A percentile compares a stretch with the other conserved stretches of the same genome.
Evolutionary conservation across 2,888 invertebrate species (phyloP).

Genomic region (Agriopis leucophaearia): DNA sequence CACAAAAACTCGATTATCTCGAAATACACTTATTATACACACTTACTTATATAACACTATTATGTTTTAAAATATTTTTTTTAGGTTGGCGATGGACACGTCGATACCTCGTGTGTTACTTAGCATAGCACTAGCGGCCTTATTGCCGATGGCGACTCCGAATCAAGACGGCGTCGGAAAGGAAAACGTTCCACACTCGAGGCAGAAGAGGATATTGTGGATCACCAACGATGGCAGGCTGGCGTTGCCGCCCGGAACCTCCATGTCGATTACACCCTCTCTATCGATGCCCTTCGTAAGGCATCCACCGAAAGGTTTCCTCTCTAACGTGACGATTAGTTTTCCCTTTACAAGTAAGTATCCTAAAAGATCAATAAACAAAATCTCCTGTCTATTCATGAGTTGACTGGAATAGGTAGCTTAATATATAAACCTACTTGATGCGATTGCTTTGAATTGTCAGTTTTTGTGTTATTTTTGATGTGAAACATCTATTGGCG

Average conservation of each 20-base stretch:
- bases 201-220: conserved; percentile 94
- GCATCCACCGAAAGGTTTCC: conserved; percentile 94
- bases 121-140: conserved; percentile 78
- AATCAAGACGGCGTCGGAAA: conserved; percentile 68
- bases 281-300: conserved; percentile 93
- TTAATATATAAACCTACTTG: not conserved
- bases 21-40: no score
- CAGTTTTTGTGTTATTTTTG: no score
- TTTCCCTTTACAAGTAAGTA: conserved; percentile 94
- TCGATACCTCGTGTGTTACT: conserved; percentile 76
- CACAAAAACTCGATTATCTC: no score
- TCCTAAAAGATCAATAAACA: not conserved
- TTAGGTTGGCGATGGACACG: conserved; percentile 77
- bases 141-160: conserved; percentile 76
- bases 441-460: no score
- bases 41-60: no score
- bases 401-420: not conserved
- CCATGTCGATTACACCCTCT: conserved; percentile 92
- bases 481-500: no score
- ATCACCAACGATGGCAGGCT: conserved; percentile 94
- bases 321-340: conserved; percentile 93
- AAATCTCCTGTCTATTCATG: not conserved
- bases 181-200: conserved; percentile 87
- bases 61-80: not conserved
- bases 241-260: conserved; percentile 94